Evolutionary conservation across 2,113 vertebrate genomes (phyloP).

Genomic region (Nycticryphes semicollaris): DNA sequence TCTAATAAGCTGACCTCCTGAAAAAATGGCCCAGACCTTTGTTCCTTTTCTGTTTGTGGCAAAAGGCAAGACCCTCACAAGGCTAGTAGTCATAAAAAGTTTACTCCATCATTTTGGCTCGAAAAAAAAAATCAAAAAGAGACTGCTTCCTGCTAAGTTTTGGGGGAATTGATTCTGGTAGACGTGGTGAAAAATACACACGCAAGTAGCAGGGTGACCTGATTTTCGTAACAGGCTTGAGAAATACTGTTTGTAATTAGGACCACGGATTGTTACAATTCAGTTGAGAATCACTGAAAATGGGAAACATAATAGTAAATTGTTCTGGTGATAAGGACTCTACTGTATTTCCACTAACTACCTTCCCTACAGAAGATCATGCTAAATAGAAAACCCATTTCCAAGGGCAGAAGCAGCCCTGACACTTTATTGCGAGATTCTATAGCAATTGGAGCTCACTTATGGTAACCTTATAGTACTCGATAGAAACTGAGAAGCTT

Average conservation of each 20-base stretch:
- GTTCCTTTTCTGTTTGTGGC: background rate
- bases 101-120: background rate
- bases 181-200: slow-evolving; percentile 9
- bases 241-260: background rate
- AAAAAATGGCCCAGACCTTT: background rate
- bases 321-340: background rate
- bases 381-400: slow-evolving; percentile 25
- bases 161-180: background rate
- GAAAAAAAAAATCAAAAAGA: background rate
- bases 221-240: background rate
- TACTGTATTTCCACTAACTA: slow-evolving; percentile 40
- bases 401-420: slow-evolving; percentile 27
- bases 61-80: background rate
- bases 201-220: background rate
- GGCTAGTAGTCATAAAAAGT: background rate
- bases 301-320: background rate
- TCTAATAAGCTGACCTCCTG: background rate
- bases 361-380: slow-evolving; percentile 31
- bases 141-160: background rate
- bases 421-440: slow-evolving; percentile 66
- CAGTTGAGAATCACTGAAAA: background rate
- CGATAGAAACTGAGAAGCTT: slow-evolving; percentile 63
- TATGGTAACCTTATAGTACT: slow-evolving; percentile 63
- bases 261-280: background rate
- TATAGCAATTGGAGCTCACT: slow-evolving; percentile 57